Percentiles rank a stretch among this genome's conserved stretches.
These are phyloP conservation scores for Paramuricea clavata DNA, from an alignment of 92 coral and sea anemone species.

Conservation along the genomic window DNA sequence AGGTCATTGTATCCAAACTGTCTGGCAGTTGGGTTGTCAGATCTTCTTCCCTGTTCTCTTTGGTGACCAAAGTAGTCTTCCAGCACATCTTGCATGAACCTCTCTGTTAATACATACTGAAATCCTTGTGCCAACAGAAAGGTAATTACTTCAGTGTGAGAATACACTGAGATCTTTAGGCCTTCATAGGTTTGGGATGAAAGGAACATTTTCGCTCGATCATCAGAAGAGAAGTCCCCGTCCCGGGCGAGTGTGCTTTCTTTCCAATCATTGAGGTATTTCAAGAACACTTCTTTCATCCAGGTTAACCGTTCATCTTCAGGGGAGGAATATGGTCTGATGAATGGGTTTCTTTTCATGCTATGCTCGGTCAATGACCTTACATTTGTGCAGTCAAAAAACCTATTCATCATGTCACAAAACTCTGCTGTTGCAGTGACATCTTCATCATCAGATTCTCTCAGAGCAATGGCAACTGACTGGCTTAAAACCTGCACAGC, in stretches of 20 bases:
- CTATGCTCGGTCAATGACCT: neutral
- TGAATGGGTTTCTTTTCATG: slow-evolving; percentile 7
- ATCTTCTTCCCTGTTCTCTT: slow-evolving; percentile 8
- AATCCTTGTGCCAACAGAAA: neutral
- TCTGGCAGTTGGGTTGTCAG: slow-evolving; percentile 27
- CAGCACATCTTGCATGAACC: neutral
- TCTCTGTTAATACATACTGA: neutral
- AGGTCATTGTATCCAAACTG: slow-evolving; percentile 41
- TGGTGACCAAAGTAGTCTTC: too few species aligned
- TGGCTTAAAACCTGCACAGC: too few species aligned
- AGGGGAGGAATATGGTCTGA: slow-evolving; percentile 20
- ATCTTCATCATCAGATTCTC: too few species aligned
- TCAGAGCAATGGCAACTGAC: too few species aligned
- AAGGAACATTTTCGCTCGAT: slow-evolving; percentile 64
- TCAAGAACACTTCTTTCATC: too few species aligned
- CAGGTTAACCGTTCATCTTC: slow-evolving; percentile 5
- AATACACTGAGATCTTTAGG: neutral
- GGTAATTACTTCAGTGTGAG: neutral
- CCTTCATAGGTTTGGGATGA: slow-evolving; percentile 10
- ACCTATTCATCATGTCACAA: too few species aligned
- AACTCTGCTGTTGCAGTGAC: too few species aligned
- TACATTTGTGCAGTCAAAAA: too few species aligned
- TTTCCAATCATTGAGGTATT: neutral
- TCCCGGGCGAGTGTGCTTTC: slow-evolving; percentile 29
- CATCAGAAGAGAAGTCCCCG: slow-evolving; percentile 70